A percentile compares a stretch with the other conserved stretches of the same genome.
Evolutionary conservation across 1,140 invertebrate genomes (phyloP).

Genomic region (Drosophila paulistorum): DNA sequence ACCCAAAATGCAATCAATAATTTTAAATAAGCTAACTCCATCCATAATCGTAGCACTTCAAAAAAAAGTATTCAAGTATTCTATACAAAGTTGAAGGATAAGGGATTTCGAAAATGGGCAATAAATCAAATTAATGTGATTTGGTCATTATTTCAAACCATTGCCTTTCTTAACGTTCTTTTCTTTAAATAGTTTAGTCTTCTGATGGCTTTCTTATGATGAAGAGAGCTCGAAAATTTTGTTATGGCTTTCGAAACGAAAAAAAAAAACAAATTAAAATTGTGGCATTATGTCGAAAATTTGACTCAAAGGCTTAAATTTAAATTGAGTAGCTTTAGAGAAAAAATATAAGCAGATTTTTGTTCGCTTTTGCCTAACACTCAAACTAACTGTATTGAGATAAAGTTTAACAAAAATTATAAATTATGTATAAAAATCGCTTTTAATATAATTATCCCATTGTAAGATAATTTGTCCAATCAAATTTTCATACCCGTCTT

Average conservation of each 20-base stretch:
- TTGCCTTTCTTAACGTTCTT: not conserved
- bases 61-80: not conserved
- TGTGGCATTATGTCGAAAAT: too few species aligned
- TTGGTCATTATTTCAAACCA: slow-evolving; percentile 3
- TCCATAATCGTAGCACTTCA: not conserved
- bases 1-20: not conserved
- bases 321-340: too few species aligned
- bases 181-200: not conserved
- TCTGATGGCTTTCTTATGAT: slow-evolving; percentile 7
- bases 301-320: too few species aligned
- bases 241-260: not conserved
- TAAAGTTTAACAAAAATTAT: too few species aligned
- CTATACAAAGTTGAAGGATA: not conserved
- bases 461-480: too few species aligned
- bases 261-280: not conserved
- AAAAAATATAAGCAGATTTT: too few species aligned
- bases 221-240: not conserved
- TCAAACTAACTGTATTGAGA: too few species aligned
- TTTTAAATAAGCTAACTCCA: not conserved
- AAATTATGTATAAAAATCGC: too few species aligned
- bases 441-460: too few species aligned
- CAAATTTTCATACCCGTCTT: too few species aligned
- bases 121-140: not conserved
- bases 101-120: not conserved
- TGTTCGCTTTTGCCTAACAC: too few species aligned